Percentiles rank a stretch among this genome's conserved stretches.
Conservation (phyloP, 2,797 vertebrate genomes). For the Adrianichthys oophorus region DNA sequence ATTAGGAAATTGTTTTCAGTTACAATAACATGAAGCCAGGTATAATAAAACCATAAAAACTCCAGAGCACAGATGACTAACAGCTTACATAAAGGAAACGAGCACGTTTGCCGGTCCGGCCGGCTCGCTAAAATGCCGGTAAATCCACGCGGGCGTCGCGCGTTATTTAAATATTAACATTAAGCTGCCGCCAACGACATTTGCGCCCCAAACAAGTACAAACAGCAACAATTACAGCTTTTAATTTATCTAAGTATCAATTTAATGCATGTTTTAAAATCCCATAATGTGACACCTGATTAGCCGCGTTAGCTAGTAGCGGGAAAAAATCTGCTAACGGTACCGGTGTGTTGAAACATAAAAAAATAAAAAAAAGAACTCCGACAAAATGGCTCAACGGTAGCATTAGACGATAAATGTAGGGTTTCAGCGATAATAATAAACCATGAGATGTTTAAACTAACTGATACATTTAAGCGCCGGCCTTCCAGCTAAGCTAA, state of each 20-base stretch:
- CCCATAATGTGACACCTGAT: conserved; percentile 3
- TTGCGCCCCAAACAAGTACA: too few species aligned
- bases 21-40: neutral
- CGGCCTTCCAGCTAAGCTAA: conserved; percentile 24
- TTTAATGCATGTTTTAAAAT: conserved; percentile 43
- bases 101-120: conserved; percentile 1
- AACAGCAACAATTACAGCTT: conserved; percentile 4
- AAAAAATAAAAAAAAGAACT: too few species aligned
- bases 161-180: neutral
- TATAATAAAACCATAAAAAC: neutral
- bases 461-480: neutral
- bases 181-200: too few species aligned
- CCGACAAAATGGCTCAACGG: too few species aligned
- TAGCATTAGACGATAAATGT: too few species aligned
- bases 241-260: conserved; percentile 25
- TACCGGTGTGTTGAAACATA: neutral
- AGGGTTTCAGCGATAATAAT: too few species aligned
- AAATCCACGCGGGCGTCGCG: neutral
- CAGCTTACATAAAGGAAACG: neutral
- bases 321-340: conserved; percentile 1
- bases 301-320: conserved; percentile 34
- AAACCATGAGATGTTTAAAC: too few species aligned
- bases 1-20: neutral
- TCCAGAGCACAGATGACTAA: conserved; percentile 12
- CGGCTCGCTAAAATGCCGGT: conserved; percentile 1